A percentile compares a stretch with the other conserved stretches of the same genome.
Conservation (phyloP, 1,140 invertebrate genomes). For the Achroia grisella region DNA sequence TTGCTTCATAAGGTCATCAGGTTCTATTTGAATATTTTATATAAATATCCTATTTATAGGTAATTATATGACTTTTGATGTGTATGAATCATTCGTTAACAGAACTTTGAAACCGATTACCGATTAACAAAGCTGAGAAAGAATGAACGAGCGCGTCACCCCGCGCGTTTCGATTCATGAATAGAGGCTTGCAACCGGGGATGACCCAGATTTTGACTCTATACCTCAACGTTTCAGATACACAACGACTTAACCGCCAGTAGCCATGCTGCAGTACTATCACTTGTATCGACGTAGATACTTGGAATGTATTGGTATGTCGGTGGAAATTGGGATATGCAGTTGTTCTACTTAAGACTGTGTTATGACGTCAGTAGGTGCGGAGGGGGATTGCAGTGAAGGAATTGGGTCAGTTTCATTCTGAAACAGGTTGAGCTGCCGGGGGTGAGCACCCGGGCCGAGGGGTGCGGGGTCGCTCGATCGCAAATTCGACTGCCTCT, state of each 20-base stretch:
- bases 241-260: constrained; percentile 26
- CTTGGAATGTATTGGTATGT: constrained; percentile 16
- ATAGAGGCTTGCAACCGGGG: constrained; percentile 66
- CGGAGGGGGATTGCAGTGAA: constrained; percentile 54
- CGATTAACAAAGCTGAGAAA: constrained; percentile 45
- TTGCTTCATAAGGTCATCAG: constrained; percentile 1
- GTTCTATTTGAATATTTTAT: background rate
- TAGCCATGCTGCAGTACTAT: constrained; percentile 7
- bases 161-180: constrained; percentile 66
- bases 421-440: constrained; percentile 55
- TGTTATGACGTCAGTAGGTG: constrained; percentile 62
- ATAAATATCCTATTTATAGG: background rate
- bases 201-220: constrained; percentile 67
- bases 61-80: background rate
- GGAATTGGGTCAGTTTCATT: constrained; percentile 72
- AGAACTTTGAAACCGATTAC: constrained; percentile 25
- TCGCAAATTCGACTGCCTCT: constrained; percentile 38
- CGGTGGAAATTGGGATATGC: constrained; percentile 28
- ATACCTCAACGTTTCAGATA: constrained; percentile 17
- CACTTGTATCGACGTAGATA: constrained; percentile 4
- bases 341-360: constrained; percentile 22
- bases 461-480: constrained; percentile 21
- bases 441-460: constrained; percentile 11
- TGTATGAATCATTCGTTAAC: constrained; percentile 31
- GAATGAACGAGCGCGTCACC: constrained; percentile 58